These are phyloP conservation scores for Molossus molossus DNA, from an alignment of 2,797 vertebrate genomes.

Conservation along the genomic window DNA sequence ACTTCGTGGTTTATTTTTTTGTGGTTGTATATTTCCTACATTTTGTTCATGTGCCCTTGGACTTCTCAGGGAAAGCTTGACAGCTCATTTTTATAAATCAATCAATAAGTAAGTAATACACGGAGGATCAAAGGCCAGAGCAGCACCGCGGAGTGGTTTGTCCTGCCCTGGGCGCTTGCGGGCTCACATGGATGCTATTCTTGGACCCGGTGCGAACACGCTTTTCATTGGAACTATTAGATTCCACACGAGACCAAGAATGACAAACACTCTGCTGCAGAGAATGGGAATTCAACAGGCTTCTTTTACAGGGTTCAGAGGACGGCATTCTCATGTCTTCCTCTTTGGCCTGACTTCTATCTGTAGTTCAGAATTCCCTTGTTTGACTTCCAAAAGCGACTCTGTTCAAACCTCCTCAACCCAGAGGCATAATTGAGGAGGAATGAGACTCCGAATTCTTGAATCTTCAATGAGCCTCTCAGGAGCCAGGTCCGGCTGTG, in stretches of 20 bases:
- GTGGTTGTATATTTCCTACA: constrained; percentile 83
- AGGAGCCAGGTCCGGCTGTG: constrained; percentile 58
- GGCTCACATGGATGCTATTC: constrained; percentile 83
- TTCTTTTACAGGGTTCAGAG: constrained; percentile 73
- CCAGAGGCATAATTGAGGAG: constrained; percentile 72
- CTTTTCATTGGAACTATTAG: constrained; percentile 84
- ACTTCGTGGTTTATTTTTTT: constrained; percentile 83
- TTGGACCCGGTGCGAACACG: constrained; percentile 78
- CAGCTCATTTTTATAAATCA: constrained; percentile 86
- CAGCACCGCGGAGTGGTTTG: constrained; percentile 75
- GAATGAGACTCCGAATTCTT: constrained; percentile 72
- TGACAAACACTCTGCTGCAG: constrained; percentile 75
- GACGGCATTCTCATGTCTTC: constrained; percentile 72
- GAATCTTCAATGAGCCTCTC: constrained; percentile 56
- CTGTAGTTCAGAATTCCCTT: constrained; percentile 80
- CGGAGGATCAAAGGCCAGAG: constrained; percentile 77
- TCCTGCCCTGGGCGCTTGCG: constrained; percentile 83
- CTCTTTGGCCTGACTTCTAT: constrained; percentile 77
- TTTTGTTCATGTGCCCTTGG: constrained; percentile 78
- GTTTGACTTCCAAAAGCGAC: constrained; percentile 83
- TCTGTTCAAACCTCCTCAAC: constrained; percentile 74
- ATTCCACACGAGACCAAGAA: constrained; percentile 83
- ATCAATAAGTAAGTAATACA: constrained; percentile 87
- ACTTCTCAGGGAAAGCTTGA: constrained; percentile 82
- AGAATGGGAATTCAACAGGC: constrained; percentile 83